Evolutionary conservation across 2,888 invertebrate species (phyloP).

Genomic region (Lysandra bellargus): DNA sequence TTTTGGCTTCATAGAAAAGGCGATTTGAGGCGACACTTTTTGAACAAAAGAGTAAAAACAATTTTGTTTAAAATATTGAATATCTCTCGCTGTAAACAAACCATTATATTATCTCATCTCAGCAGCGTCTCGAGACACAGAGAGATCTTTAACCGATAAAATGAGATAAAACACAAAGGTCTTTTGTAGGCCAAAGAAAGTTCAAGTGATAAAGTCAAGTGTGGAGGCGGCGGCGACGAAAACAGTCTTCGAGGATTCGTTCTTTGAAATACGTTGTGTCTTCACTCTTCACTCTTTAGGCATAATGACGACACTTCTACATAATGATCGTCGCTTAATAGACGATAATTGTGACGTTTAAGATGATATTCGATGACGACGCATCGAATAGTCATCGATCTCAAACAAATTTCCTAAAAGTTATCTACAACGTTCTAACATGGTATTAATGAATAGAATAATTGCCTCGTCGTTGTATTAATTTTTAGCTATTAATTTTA

Average conservation of each 20-base stretch:
- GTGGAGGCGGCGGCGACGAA: not conserved
- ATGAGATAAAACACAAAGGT: slow-evolving; percentile 20
- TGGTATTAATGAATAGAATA: too few relatives aligned
- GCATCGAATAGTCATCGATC: too few relatives aligned
- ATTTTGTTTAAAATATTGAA: not conserved
- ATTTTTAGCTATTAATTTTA: too few relatives aligned
- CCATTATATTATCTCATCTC: slow-evolving; percentile 11
- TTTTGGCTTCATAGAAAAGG: too few relatives aligned
- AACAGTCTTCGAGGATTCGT: not conserved
- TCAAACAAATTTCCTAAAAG: too few relatives aligned
- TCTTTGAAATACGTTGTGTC: not conserved
- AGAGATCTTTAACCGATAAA: slow-evolving; percentile 28
- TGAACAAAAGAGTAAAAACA: not conserved
- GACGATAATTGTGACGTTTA: not conserved
- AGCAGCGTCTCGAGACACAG: slow-evolving; percentile 8
- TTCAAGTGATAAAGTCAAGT: slow-evolving; percentile 19
- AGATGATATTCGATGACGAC: too few relatives aligned
- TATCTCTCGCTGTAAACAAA: not conserved
- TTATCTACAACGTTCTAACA: too few relatives aligned
- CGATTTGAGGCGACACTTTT: not conserved
- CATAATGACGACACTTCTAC: not conserved
- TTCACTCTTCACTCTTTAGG: not conserved
- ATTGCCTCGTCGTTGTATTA: too few relatives aligned
- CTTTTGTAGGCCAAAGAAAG: slow-evolving; percentile 21
- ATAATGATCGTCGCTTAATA: not conserved